Base-by-base conservation (phyloP, 2,113 vertebrate genomes). In the Erinaceus europaeus region DNA sequence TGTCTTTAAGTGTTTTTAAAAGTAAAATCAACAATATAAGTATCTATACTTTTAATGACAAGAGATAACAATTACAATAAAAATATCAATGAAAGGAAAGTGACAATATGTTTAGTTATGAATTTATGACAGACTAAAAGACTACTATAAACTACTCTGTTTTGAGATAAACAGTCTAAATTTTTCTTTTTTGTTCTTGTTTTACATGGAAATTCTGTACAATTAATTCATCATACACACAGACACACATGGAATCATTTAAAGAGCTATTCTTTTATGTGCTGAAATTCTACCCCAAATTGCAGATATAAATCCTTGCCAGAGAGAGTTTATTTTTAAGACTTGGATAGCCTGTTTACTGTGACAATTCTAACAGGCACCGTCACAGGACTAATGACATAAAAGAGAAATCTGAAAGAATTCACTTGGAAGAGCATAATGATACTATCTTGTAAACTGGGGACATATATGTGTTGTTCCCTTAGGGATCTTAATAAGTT, bases 291-390 rank as follows among this genome's bases (percentile, higher is more conserved):
- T 13, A 86, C 74, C 65, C 65, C 48, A 74, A 65, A 82, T 71
- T 69, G 27, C 29, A 88, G 29, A 84, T 64, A 64, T 29, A 65
- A 82, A 82, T 6, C 52, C 5, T 80, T 84, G 29, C 52, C 90
- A 78, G 69, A 42, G 72, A 79, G 77, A 77, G 38, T 87, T 83
- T 95, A 86, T 89, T 94, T 82, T 78, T 84, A 84, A 90, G 57
- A 78, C 64, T 86, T 25, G 6, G 25, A 57, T 27, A 86, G 61
- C 29, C 15, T 86, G 40, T 75, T 87, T 67, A 72, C 21, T 73
- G 20, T 48, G 36, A 68, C 52, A 71, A 82, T 71, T 86, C 71
- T 57, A 84, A 5, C 34, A 91, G 50, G 34, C 42, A 38, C 34
- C 44, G 34, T 64, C 64, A 81, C 84, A 72, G 25, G 48, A 90